Evolutionary conservation across 2,888 invertebrate species (phyloP).

Genomic region (Laothoe populi): DNA sequence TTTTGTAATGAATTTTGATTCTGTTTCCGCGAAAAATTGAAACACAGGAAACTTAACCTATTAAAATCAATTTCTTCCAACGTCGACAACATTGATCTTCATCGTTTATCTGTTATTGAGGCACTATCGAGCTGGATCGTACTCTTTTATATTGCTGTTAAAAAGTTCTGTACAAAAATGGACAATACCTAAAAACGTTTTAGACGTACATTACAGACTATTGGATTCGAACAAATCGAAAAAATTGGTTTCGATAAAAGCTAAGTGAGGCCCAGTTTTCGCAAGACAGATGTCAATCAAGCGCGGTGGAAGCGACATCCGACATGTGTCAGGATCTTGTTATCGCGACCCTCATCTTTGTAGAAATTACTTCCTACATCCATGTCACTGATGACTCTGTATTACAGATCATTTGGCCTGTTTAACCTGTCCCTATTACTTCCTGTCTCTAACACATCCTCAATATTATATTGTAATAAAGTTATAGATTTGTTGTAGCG

Average conservation of each 20-base stretch:
- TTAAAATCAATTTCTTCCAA: too few relatives aligned
- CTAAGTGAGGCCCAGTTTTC: slow-evolving; percentile 37
- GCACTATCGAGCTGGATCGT: too few relatives aligned
- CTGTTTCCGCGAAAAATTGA: too few relatives aligned
- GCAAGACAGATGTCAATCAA: slow-evolving; percentile 65
- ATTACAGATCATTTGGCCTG: slow-evolving; percentile 52
- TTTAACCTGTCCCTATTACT: slow-evolving; percentile 51
- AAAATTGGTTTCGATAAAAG: slow-evolving; percentile 43
- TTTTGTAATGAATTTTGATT: too few relatives aligned
- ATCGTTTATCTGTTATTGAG: too few relatives aligned
- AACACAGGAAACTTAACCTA: too few relatives aligned
- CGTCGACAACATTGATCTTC: too few relatives aligned
- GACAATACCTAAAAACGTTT: not conserved
- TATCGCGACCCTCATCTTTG: slow-evolving; percentile 73
- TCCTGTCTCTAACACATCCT: slow-evolving; percentile 35
- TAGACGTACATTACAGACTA: not conserved
- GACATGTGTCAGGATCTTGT: slow-evolving; percentile 70
- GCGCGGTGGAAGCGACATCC: slow-evolving; percentile 52
- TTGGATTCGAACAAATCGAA: slow-evolving; percentile 16
- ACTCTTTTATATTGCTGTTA: too few relatives aligned
- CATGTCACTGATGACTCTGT: slow-evolving; percentile 58
- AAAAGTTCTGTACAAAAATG: not conserved
- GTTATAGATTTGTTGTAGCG: not conserved
- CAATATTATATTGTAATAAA: slow-evolving; percentile 1
- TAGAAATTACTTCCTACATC: slow-evolving; percentile 70